These are phyloP conservation scores for Rhinolophus ferrumequinum DNA, from an alignment of 2,113 vertebrate species.

Conservation along the genomic window DNA sequence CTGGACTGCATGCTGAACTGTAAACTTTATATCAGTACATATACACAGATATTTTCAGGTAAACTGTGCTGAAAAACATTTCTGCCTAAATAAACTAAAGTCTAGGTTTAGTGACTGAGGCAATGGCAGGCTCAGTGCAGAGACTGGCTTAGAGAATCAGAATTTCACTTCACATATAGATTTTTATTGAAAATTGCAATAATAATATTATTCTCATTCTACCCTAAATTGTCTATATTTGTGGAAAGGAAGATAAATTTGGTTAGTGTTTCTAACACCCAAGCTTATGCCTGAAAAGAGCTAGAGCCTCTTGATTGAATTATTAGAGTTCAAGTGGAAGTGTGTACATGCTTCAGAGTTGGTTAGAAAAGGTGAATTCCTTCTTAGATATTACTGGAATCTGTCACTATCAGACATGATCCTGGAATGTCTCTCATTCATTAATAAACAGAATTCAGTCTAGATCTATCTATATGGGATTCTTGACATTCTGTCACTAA, in stretches of 20 bases:
- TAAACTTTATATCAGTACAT: background rate
- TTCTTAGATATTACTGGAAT: background rate
- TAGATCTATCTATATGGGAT: background rate
- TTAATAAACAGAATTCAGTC: background rate
- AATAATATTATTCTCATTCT: background rate
- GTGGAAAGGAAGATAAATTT: background rate
- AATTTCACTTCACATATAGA: background rate
- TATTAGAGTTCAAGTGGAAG: background rate
- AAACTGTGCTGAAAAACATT: background rate
- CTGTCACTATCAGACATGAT: background rate
- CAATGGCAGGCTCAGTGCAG: background rate
- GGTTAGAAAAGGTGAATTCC: conserved; percentile 10
- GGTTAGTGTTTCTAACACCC: background rate
- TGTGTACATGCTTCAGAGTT: background rate
- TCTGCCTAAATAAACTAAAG: background rate
- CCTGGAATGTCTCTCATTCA: background rate
- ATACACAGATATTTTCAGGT: background rate
- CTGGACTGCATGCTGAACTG: background rate
- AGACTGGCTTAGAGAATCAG: background rate
- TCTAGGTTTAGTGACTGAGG: background rate
- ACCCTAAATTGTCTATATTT: background rate
- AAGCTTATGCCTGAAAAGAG: background rate
- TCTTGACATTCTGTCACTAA: background rate
- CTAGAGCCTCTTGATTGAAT: background rate
- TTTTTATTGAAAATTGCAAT: background rate